phyloP scores from a whole-genome alignment of 2,888 invertebrate species.

The Opisthograptis luteolata region DNA sequence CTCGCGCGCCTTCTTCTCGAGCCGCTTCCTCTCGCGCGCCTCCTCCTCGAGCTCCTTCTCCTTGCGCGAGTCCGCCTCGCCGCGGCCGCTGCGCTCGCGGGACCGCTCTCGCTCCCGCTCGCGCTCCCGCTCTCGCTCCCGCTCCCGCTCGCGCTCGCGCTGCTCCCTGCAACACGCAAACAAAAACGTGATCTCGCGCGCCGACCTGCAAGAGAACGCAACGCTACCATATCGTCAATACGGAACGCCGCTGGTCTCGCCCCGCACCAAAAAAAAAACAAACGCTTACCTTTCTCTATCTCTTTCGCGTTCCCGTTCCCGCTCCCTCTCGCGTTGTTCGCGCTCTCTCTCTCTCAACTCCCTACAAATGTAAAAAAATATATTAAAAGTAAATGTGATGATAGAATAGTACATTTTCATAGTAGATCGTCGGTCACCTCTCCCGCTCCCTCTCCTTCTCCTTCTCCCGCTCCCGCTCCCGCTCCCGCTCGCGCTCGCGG shows the following conservation, averaged over 20 bases:
- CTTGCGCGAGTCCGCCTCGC: constrained; percentile 87
- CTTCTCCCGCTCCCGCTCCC: constrained; percentile 56
- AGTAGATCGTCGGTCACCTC: too few species aligned
- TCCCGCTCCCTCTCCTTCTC: constrained; percentile 66
- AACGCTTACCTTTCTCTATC: constrained; percentile 60
- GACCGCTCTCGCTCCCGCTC: constrained; percentile 75
- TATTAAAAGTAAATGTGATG: too few species aligned
- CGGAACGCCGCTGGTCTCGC: too few species aligned
- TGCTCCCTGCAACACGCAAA: constrained; percentile 49
- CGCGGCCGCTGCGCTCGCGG: constrained; percentile 75
- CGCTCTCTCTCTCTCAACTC: constrained; percentile 62
- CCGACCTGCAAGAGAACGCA: too few species aligned
- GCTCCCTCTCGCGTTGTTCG: constrained; percentile 59
- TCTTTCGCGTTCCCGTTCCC: constrained; percentile 72
- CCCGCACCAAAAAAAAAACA: too few species aligned
- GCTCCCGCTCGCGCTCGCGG: constrained; percentile 63
- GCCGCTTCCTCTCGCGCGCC: constrained; percentile 93
- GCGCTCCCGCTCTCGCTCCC: constrained; percentile 67
- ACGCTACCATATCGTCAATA: too few species aligned
- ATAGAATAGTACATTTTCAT: too few species aligned
- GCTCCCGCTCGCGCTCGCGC: constrained; percentile 60
- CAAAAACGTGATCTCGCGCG: constrained; percentile 13
- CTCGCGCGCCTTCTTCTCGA: constrained; percentile 95
- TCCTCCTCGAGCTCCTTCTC: constrained; percentile 97
- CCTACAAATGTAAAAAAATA: constrained; percentile 37